Conservation (phyloP, 2,797 vertebrate species). For the Tenualosa ilisha region DNA sequence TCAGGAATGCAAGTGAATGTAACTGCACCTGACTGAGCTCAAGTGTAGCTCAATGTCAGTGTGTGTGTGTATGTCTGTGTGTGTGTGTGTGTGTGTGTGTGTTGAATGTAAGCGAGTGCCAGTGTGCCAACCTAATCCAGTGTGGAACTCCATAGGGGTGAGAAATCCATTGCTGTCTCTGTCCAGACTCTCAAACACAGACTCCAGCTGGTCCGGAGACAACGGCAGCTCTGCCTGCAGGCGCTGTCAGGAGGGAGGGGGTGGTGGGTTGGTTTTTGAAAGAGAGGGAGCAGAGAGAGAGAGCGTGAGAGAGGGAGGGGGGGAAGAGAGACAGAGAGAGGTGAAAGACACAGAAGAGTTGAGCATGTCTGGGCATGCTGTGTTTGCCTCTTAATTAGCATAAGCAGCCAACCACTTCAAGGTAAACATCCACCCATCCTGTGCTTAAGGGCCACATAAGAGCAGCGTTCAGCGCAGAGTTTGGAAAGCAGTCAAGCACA, state of each 20-base stretch:
- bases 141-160: constrained; percentile 90
- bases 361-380: background rate
- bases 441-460: too few species aligned
- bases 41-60: background rate
- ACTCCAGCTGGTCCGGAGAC: constrained; percentile 89
- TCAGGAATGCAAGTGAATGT: too few species aligned
- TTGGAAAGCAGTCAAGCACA: too few species aligned
- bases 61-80: background rate
- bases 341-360: background rate
- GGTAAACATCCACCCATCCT: background rate
- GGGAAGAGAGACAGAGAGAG: background rate
- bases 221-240: constrained; percentile 88
- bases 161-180: constrained; percentile 87
- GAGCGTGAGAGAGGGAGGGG: background rate
- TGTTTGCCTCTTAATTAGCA: background rate
- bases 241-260: constrained; percentile 67
- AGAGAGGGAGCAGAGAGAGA: background rate
- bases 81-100: background rate
- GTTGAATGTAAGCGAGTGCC: background rate
- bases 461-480: too few species aligned
- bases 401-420: too few species aligned
- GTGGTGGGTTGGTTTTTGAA: background rate
- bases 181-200: constrained; percentile 93
- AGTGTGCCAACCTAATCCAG: constrained; percentile 84
- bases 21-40: too few species aligned